phyloP scores from a whole-genome alignment of 1,140 invertebrate genomes.

The Stegodyphus mimosarum region DNA sequence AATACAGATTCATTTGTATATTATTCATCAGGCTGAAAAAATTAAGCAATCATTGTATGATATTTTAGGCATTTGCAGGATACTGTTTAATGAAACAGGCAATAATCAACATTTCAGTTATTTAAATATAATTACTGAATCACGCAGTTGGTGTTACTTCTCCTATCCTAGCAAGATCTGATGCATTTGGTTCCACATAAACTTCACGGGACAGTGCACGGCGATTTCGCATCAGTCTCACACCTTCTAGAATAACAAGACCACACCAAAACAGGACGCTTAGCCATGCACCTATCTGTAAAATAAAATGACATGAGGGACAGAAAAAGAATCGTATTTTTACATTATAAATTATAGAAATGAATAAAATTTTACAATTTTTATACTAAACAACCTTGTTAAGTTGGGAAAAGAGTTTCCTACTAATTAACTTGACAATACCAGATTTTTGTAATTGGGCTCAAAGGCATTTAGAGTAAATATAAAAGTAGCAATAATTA shows the following conservation, averaged over 20 bases:
- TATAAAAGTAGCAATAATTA: no score
- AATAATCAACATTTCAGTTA: no score
- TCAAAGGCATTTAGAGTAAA: no score
- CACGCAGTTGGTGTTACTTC: conserved; percentile 18
- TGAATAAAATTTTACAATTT: background rate
- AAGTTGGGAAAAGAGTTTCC: no score
- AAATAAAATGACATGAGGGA: background rate
- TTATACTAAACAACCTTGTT: no score
- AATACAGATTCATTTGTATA: no score
- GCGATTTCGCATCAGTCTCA: conserved; percentile 23
- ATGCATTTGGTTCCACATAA: conserved; percentile 28
- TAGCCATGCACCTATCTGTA: conserved; percentile 18
- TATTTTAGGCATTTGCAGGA: no score
- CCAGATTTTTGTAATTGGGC: no score
- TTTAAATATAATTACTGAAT: background rate
- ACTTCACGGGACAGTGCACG: conserved; percentile 6
- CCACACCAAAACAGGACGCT: conserved; percentile 5
- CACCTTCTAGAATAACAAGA: conserved; percentile 17
- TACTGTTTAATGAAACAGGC: no score
- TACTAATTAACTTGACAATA: no score
- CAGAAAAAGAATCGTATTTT: background rate
- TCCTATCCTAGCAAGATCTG: conserved; percentile 35
- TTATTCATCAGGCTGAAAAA: no score
- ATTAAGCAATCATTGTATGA: no score
- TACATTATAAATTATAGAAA: background rate